Conservation (phyloP, 1,140 invertebrate genomes). For the Drosophila nebulosa region DNA sequence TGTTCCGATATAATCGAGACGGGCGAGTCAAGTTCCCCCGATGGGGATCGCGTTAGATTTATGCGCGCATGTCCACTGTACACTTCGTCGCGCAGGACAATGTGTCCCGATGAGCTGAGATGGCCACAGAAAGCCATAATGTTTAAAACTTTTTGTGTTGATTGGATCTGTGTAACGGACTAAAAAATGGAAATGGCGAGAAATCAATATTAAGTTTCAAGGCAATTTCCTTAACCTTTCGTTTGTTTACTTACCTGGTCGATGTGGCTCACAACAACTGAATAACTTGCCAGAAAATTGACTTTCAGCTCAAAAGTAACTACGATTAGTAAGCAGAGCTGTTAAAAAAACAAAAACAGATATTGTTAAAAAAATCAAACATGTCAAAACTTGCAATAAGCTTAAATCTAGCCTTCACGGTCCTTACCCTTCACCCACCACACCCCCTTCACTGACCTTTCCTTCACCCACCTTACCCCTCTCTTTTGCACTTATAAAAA, state of each 20-base stretch:
- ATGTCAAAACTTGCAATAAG: no score
- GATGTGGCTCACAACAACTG: not conserved
- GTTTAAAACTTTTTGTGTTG: not conserved
- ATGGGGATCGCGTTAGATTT: not conserved
- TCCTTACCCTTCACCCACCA: no score
- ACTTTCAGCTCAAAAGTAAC: not conserved
- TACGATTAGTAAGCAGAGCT: not conserved
- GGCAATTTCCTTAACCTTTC: no score
- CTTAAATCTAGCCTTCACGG: no score
- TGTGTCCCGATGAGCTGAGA: conserved; percentile 10
- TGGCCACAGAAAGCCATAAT: conserved; percentile 47
- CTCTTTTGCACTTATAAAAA: no score
- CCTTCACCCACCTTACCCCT: no score
- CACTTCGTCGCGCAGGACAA: conserved; percentile 26
- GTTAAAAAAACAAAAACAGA: not conserved
- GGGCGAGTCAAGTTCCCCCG: not conserved
- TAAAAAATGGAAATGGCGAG: not conserved
- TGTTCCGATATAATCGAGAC: not conserved
- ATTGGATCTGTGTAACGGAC: not conserved
- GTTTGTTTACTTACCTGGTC: conserved; percentile 2
- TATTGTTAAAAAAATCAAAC: not conserved
- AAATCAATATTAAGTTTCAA: not conserved
- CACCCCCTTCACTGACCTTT: no score
- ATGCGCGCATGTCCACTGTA: conserved; percentile 1
- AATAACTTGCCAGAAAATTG: not conserved